Base-by-base conservation (phyloP, 1,140 invertebrate genomes). In the Bombus picipes region DNA sequence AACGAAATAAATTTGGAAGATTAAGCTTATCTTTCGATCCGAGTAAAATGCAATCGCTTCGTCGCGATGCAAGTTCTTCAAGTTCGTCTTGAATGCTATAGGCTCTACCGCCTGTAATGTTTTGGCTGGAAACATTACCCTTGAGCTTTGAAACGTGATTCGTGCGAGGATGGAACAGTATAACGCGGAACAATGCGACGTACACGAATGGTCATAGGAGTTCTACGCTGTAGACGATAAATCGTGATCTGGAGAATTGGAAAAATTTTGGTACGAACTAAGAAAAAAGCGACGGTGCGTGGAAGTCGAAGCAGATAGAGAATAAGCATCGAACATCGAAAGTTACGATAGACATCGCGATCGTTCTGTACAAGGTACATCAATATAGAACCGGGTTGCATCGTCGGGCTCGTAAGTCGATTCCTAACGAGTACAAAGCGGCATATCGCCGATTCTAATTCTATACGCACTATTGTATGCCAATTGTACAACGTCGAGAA, bases 391-490 rank as follows among this genome's bases (percentile, higher is more conserved):
- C 8, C 9, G 18, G 66, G 41, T 12, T 39, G n/a, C 32, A 68
- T 79, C 65, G 59, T 43, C 43, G 28, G 28, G 57, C 62, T 86
- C 85, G 85, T 87, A 87, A 87, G 85, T 87, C 85, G 81, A 87
- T 78, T 41, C 81, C 32, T 83, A 87, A 87, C 85, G 66, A 87
- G 85, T 87, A 87, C 81, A 83, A 87, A 87, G 73, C 81, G 85
- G 74, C 73, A 73, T 77, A 83, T 77, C 81, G 66, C 28, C 85
- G 81, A 83, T 65, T 83, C 85, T 87, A 87, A 87, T 87, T 84
- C 85, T 78, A 78, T 83, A 87, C 85, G 74, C 73, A 78, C 81
- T 78, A 87, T 87, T 87, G 81, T 87, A 84, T 87, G 65, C 81
- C 73, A 87, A 83, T 87, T 78, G 85, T 78, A 78, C 81, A 32